Conservation (phyloP, 2,113 vertebrate species). For the Pica pica region DNA sequence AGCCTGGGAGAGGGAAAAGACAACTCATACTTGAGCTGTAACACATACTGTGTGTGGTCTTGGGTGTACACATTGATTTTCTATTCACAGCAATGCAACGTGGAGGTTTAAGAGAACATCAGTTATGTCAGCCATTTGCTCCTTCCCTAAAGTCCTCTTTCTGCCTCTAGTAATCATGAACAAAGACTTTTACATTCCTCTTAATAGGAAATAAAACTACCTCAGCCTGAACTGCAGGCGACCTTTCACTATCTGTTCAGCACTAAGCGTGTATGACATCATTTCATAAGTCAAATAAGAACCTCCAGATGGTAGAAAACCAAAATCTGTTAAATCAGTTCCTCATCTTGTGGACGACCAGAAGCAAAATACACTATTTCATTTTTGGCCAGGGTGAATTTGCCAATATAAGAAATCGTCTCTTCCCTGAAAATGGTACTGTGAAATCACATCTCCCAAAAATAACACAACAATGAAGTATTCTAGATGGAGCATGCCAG, state of each 20-base stretch:
- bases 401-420: not conserved
- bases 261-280: constrained; percentile 56
- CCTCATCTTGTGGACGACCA: constrained; percentile 13
- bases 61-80: constrained; percentile 18
- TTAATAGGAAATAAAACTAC: constrained; percentile 25
- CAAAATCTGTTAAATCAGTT: constrained; percentile 13
- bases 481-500: not conserved
- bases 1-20: not conserved
- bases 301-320: constrained; percentile 61
- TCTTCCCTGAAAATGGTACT: not conserved
- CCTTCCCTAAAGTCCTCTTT: constrained; percentile 22
- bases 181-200: not conserved
- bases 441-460: not conserved
- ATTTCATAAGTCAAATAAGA: constrained; percentile 52
- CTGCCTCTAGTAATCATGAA: constrained; percentile 15
- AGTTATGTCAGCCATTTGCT: constrained; percentile 12
- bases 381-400: not conserved
- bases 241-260: constrained; percentile 47
- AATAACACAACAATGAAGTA: not conserved
- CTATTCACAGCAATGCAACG: not conserved
- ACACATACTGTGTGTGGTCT: constrained; percentile 28
- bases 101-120: constrained; percentile 38
- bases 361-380: not conserved
- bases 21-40: too few relatives aligned
- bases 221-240: constrained; percentile 42